Conservation (phyloP, 2,888 invertebrate species). For the Octodonta nipae region DNA sequence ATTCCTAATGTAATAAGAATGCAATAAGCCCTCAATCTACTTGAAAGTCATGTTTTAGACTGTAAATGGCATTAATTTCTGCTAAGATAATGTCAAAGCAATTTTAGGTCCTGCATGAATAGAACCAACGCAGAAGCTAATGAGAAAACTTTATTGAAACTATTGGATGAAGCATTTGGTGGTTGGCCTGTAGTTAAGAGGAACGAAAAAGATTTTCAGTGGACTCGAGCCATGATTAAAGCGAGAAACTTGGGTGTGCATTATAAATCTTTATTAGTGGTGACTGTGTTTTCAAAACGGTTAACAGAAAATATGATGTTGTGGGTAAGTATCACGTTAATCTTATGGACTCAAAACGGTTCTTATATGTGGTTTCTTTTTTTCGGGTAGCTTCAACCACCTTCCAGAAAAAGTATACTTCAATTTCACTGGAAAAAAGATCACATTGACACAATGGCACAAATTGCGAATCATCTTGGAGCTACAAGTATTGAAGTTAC, state of each 20-base stretch:
- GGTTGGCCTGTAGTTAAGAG: constrained; percentile 27
- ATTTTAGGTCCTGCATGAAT: constrained; percentile 15
- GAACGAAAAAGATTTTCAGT: constrained; percentile 19
- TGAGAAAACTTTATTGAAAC: constrained; percentile 15
- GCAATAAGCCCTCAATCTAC: too few species aligned
- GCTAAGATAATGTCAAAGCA: too few species aligned
- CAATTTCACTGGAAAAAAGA: constrained; percentile 11
- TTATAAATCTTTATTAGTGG: constrained; percentile 17
- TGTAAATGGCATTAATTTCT: too few species aligned
- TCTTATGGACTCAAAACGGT: too few species aligned
- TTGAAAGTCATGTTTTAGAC: too few species aligned
- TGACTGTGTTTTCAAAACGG: too few species aligned
- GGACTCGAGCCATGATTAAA: constrained; percentile 20
- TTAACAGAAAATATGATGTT: neutral
- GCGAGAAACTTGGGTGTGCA: constrained; percentile 20
- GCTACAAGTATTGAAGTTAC: constrained; percentile 11
- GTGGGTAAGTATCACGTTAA: neutral
- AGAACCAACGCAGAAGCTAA: constrained; percentile 14
- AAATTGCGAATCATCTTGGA: constrained; percentile 20
- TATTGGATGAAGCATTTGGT: constrained; percentile 18
- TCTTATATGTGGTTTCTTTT: too few species aligned
- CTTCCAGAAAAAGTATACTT: constrained; percentile 7
- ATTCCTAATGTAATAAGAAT: too few species aligned
- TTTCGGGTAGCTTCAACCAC: constrained; percentile 16
- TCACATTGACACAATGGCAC: constrained; percentile 16